Evolutionary conservation across 23 tunicate species (phyloP), one percentile per base, ranked within the genome.

Genomic region (Aplidium turbinatum): DNA sequence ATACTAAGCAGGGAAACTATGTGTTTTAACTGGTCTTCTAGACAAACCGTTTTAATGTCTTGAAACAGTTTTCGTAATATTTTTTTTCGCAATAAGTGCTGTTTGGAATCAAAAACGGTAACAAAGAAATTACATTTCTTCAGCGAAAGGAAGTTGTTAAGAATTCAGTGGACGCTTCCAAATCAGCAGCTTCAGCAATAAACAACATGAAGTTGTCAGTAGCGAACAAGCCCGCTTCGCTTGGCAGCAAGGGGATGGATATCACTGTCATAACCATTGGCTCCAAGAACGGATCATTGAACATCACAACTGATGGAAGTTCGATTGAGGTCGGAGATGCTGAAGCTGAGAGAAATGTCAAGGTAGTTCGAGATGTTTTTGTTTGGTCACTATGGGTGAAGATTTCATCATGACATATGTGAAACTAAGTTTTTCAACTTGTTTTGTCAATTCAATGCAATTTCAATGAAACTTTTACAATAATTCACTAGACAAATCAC

Each of bases 211-310:
- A 51, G 33, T 18, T 73, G 19, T 33, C 79, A 7, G 79, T 73
- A 18, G 36, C 45, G 4, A 78, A 66, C 33, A 19, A 66, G 24
- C 75, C 67, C 1, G 75, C 75, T 1, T 66, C 75, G 22, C 53
- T 66, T 53, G 39, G 40, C 27, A 28, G 31, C 16, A 36, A 36
- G 19, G 47, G 33, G 3, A 26, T 78, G 22, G 84, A 45, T 21
- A 46, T 78, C 22, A 66, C 84, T 52, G 84, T 78, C 23, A 52
- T 78, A 23, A 67, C 50, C 11, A 52, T 32, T 31, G 66, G 54
- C 19, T 20, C 47, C 2, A 36, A 66, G 3, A 50, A 51, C 1
- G 62, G 58, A 35, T 19, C 30, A 1, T 9, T 20, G 29, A 35
- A 65, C 0, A n/a, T 38, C 28, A 51, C 75, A 3, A 36, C 52